Percentiles rank a stretch among this genome's conserved stretches.
phyloP scores from a whole-genome alignment of 2,797 vertebrate genomes.

The Limnodromus scolopaceus region DNA sequence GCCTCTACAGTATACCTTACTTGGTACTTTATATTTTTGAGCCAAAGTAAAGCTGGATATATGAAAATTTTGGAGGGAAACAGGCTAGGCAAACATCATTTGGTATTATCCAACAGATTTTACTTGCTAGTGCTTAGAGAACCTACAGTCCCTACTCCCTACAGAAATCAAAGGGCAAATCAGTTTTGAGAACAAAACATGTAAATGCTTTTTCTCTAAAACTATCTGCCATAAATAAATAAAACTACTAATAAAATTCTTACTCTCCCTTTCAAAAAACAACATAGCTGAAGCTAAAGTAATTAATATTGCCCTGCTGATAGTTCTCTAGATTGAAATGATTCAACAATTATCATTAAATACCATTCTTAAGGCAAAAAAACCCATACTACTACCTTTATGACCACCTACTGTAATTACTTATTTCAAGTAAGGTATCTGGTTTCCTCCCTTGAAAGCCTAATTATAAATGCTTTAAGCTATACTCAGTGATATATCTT shows the following conservation, averaged over 20 bases:
- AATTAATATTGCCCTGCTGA: not conserved
- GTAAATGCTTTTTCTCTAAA: not conserved
- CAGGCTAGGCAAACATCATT: not conserved
- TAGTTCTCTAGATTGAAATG: not conserved
- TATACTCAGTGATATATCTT: not conserved
- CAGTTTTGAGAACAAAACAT: not conserved
- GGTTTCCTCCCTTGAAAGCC: not conserved
- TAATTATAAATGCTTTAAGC: not conserved
- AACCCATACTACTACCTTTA: not conserved
- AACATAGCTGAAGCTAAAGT: not conserved
- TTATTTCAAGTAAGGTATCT: not conserved
- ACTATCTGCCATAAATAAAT: not conserved
- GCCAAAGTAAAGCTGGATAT: not conserved
- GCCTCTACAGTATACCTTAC: not conserved
- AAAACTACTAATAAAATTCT: not conserved
- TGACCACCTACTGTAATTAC: not conserved
- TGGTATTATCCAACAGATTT: not conserved
- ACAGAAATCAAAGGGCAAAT: conserved; percentile 21
- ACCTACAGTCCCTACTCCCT: not conserved
- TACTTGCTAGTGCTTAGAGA: conserved; percentile 1
- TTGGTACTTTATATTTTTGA: not conserved
- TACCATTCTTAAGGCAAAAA: not conserved
- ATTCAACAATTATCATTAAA: not conserved
- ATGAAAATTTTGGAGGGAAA: not conserved
- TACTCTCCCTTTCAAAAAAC: not conserved